Conservation (phyloP, 2,888 invertebrate genomes). For the Leucoptera coffeella region DNA sequence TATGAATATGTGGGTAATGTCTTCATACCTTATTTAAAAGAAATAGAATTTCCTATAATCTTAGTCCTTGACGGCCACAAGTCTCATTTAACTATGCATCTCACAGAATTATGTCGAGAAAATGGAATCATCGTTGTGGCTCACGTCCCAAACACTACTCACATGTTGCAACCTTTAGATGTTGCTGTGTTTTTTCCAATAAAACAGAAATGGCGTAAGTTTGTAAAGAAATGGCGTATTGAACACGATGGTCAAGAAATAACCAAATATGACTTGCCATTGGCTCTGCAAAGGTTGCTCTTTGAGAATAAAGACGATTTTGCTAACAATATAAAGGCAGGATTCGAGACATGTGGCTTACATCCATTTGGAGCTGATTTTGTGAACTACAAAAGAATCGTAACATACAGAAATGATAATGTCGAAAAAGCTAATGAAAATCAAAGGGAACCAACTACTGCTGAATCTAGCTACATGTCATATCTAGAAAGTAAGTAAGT, state of each 20-base stretch:
- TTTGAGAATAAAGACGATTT: too few relatives aligned
- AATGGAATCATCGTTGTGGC: slow-evolving; percentile 2
- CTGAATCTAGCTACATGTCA: neutral
- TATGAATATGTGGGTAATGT: too few relatives aligned
- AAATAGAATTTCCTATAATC: slow-evolving; percentile 1
- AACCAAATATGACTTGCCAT: slow-evolving; percentile 8
- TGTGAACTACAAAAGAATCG: slow-evolving; percentile 1
- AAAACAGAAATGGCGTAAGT: slow-evolving; percentile 7
- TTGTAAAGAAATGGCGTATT: slow-evolving; percentile 8
- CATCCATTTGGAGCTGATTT: too few relatives aligned
- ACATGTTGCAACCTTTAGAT: slow-evolving; percentile 3
- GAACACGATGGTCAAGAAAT: slow-evolving; percentile 9
- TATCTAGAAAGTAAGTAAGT: slow-evolving; percentile 1
- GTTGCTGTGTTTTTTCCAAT: slow-evolving; percentile 3
- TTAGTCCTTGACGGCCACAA: slow-evolving; percentile 3
- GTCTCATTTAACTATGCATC: slow-evolving; percentile 3
- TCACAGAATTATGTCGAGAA: slow-evolving; percentile 2
- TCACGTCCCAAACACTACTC: slow-evolving; percentile 3
- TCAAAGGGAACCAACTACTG: neutral
- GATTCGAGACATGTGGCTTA: too few relatives aligned
- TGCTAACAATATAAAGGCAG: too few relatives aligned
- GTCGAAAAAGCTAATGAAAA: neutral
- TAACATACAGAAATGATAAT: too few relatives aligned
- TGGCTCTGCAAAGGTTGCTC: slow-evolving; percentile 7
- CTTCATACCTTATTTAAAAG: too few relatives aligned